Evolutionary conservation across 2,113 vertebrate species (phyloP).

Genomic region (Leptobrachium leishanense): DNA sequence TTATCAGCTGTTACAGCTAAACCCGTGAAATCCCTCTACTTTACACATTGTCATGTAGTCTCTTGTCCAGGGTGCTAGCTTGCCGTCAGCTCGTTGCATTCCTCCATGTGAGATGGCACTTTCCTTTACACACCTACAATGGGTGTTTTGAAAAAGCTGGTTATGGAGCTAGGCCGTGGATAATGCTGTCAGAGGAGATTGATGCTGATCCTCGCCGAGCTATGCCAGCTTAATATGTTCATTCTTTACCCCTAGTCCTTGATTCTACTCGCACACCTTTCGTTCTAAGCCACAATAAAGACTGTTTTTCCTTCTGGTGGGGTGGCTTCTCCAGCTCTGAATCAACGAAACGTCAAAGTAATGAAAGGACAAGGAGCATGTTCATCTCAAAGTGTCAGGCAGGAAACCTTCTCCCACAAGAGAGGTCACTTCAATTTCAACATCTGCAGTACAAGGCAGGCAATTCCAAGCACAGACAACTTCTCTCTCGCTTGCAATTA

Average conservation of each 20-base stretch:
- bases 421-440: not conserved
- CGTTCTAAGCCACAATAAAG: too few relatives aligned
- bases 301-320: too few relatives aligned
- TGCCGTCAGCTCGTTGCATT: not conserved
- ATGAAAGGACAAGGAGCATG: too few relatives aligned
- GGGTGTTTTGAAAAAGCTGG: not conserved
- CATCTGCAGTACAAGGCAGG: not conserved
- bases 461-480: not conserved
- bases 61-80: not conserved
- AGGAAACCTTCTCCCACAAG: not conserved
- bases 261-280: too few relatives aligned
- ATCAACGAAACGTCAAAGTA: too few relatives aligned
- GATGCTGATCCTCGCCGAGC: not conserved
- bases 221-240: not conserved
- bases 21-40: too few relatives aligned
- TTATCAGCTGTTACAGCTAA: not conserved
- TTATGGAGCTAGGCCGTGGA: constrained; percentile 2
- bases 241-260: too few relatives aligned
- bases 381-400: too few relatives aligned
- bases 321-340: too few relatives aligned
- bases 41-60: not conserved
- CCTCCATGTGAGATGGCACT: not conserved
- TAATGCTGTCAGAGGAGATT: not conserved
- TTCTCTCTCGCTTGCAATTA: not conserved
- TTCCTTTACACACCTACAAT: constrained; percentile 7